Base-by-base conservation (phyloP, 2,888 invertebrate genomes). In the Mesoligia furuncula region DNA sequence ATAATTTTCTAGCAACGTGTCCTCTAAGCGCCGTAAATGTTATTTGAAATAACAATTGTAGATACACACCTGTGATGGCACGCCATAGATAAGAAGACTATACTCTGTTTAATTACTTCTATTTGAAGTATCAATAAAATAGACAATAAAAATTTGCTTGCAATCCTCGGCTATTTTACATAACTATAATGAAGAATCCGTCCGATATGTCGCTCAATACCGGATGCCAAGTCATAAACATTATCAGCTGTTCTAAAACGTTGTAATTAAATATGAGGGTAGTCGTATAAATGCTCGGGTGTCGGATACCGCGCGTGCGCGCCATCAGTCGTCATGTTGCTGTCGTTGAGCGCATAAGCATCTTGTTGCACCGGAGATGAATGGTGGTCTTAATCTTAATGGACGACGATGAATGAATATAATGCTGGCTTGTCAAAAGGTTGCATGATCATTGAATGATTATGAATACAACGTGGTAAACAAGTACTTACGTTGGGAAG, bases 401-500 rank as follows among this genome's bases (percentile, higher is more conserved):
- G 39, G 69, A 57, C 51, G 64, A 15, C 59, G 62, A 70, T 73
- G 62, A 57, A 67, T 80, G 36, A 39, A 59, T 15, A 59, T 57
- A 62, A 77, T 70, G 71, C 27, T 36, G 62, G 27, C 20, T 59
- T 64, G 7, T 61, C 68, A 51, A 15, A 31, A 20, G n/a, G 20
- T 51, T 68, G 64, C 0, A 54, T 77, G 31, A 57, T 48, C 15
- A 45, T 36, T 65, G 17, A 54, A 68, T 64, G 45, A 57, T 24
- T 61, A 20, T 36, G 27, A 59, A 71, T 66, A 24, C 48, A 57
- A n/a, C 15, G 6, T 45, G 17, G n/a, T 51, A 42, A 51, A 36
- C 8, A 31, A 17, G 36, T 88, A 95, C 96, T 95, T 87, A 96
- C 96, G 95, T 93, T 96, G 94, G 0, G 94, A 86, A 45, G 93